phyloP scores from a whole-genome alignment of 2,113 vertebrate species.

The Nothoprocta perdicaria region DNA sequence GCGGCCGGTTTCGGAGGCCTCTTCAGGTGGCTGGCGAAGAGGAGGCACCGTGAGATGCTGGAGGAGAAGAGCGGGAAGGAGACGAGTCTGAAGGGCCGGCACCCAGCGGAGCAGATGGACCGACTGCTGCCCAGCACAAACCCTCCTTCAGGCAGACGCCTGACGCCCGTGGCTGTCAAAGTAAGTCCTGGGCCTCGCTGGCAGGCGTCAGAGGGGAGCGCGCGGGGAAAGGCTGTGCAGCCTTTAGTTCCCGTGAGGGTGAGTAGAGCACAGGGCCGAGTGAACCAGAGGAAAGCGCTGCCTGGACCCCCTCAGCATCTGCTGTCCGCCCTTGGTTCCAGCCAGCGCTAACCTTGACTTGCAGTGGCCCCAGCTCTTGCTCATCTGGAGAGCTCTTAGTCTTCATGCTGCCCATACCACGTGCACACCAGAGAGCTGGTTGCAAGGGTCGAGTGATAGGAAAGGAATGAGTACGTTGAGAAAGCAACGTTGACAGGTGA shows the following conservation, averaged over 20 bases:
- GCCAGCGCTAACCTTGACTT: not conserved
- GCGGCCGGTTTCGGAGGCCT: slow-evolving; percentile 72
- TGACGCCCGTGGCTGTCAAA: slow-evolving; percentile 92
- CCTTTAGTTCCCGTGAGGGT: not conserved
- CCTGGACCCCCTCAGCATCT: fast-evolving
- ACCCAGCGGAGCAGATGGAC: not conserved
- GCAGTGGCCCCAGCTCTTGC: not conserved
- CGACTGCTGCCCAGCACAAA: not conserved
- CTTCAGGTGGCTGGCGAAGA: slow-evolving; percentile 57
- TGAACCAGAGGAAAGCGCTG: not conserved
- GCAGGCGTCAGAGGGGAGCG: fast-evolving
- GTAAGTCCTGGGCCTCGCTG: slow-evolving; percentile 70
- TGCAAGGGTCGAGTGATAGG: not conserved
- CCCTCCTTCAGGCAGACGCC: slow-evolving; percentile 13
- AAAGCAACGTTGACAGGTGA: no score
- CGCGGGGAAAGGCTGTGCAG: fast-evolving
- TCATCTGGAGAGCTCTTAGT: fast-evolving
- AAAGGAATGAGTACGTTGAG: not conserved
- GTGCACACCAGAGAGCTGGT: not conserved
- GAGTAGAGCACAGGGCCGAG: not conserved
- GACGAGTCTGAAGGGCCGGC: slow-evolving; percentile 5
- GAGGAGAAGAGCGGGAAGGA: slow-evolving; percentile 47
- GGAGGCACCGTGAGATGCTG: slow-evolving; percentile 30
- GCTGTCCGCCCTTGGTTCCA: not conserved
- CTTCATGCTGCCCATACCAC: fast-evolving